Evolutionary conservation across 2,113 vertebrate species (phyloP).

Genomic region (Macquaria australasica): DNA sequence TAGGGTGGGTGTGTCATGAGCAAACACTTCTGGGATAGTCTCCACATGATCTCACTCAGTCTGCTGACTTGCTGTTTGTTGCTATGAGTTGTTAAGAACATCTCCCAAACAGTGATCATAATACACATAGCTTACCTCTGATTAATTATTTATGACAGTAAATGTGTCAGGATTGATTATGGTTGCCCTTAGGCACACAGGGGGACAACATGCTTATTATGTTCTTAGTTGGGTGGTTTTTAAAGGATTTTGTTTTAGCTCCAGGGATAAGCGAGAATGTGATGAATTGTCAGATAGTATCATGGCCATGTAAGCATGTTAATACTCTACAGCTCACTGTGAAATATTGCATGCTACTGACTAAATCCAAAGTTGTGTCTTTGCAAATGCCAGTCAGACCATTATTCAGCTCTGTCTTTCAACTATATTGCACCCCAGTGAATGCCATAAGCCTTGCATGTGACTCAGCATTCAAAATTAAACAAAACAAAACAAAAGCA

Average conservation of each 20-base stretch:
- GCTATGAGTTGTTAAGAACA: slow-evolving; percentile 44
- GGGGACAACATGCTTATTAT: not conserved
- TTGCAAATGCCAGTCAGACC: slow-evolving; percentile 4
- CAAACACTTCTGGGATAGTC: slow-evolving; percentile 66
- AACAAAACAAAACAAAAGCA: not conserved
- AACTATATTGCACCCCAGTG: not conserved
- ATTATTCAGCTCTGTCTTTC: slow-evolving; percentile 3
- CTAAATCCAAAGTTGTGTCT: slow-evolving; percentile 42
- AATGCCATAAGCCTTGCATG: not conserved
- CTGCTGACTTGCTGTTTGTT: slow-evolving; percentile 45
- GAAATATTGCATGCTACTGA: slow-evolving; percentile 67
- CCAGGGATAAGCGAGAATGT: slow-evolving; percentile 8
- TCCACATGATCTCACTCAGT: slow-evolving; percentile 66
- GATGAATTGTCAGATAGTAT: slow-evolving; percentile 20
- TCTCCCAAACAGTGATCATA: slow-evolving; percentile 23
- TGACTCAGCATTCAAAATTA: not conserved
- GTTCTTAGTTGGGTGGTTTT: not conserved
- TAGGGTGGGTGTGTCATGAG: slow-evolving; percentile 59
- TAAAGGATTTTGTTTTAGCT: not conserved
- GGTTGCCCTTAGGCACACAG: not conserved
- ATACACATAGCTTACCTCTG: slow-evolving; percentile 1
- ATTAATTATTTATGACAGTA: slow-evolving; percentile 17
- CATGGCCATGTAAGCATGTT: not conserved
- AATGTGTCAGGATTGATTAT: not conserved
- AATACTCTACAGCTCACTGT: slow-evolving; percentile 50